phyloP scores from a whole-genome alignment of 1,140 invertebrate genomes.

The Drosophila hydei region DNA sequence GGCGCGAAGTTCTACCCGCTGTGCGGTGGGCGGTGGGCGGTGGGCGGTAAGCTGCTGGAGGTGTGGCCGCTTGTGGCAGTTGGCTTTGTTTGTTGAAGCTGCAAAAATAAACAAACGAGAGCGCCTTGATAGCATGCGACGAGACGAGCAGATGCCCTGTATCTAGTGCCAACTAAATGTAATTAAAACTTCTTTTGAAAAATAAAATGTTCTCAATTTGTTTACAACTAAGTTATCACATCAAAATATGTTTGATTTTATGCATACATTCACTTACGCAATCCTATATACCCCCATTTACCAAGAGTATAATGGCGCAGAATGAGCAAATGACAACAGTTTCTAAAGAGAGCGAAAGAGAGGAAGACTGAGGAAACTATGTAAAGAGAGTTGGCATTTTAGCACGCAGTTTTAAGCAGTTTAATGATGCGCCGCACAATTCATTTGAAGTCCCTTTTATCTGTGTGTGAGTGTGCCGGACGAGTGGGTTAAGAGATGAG shows the following conservation, averaged over 20 bases:
- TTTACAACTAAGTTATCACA: too few relatives aligned
- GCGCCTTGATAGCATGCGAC: neutral
- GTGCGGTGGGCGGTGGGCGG: neutral
- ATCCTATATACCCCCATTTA: neutral
- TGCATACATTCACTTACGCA: too few relatives aligned
- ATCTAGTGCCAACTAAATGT: neutral
- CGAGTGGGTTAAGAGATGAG: neutral
- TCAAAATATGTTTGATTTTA: neutral
- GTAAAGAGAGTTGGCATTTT: constrained; percentile 28
- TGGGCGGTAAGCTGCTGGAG: neutral
- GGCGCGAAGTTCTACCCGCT: neutral
- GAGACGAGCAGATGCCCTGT: neutral
- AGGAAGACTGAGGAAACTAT: neutral
- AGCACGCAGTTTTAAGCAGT: constrained; percentile 52
- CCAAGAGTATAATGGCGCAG: constrained; percentile 43
- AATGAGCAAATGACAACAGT: constrained; percentile 59
- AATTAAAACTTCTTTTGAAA: neutral
- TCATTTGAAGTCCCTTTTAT: constrained; percentile 21
- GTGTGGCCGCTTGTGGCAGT: constrained; percentile 28
- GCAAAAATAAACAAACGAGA: constrained; percentile 62
- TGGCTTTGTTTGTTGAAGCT: constrained; percentile 73
- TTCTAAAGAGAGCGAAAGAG: neutral
- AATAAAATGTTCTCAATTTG: too few relatives aligned
- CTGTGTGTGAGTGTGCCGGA: neutral
- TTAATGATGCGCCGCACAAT: constrained; percentile 58